These are phyloP conservation scores for Melieria omissa DNA, from an alignment of 2,888 invertebrate genomes.

Conservation along the genomic window DNA sequence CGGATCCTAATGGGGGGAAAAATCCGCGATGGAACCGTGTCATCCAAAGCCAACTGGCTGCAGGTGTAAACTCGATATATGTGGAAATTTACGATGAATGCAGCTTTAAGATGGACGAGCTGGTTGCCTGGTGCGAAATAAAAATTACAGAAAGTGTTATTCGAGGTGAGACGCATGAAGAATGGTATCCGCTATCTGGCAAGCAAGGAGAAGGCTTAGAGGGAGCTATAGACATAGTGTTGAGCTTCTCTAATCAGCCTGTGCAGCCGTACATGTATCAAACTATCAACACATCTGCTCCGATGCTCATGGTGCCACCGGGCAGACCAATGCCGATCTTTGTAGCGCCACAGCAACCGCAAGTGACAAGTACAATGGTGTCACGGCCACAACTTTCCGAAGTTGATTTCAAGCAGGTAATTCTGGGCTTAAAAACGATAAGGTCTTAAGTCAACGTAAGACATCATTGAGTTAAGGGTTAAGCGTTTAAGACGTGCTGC, in stretches of 20 bases:
- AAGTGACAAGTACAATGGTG: conserved; percentile 39
- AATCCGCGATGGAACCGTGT: conserved; percentile 97
- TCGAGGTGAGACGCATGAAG: conserved; percentile 90
- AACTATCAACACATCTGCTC: conserved; percentile 71
- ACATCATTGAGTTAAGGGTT: background rate
- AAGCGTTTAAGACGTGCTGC: too few relatives aligned
- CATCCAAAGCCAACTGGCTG: conserved; percentile 80
- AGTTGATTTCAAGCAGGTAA: conserved; percentile 74
- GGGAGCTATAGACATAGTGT: conserved; percentile 91
- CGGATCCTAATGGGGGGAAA: conserved; percentile 93
- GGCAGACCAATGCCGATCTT: conserved; percentile 60
- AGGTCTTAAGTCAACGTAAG: background rate
- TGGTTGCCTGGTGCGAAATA: conserved; percentile 94
- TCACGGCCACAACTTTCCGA: conserved; percentile 67
- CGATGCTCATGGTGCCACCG: conserved; percentile 79
- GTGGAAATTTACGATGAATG: conserved; percentile 97
- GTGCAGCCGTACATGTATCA: conserved; percentile 67
- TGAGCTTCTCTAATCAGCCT: conserved; percentile 74
- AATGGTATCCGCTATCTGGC: conserved; percentile 93
- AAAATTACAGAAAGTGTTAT: conserved; percentile 86
- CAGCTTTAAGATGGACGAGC: conserved; percentile 95
- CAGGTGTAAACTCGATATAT: conserved; percentile 88
- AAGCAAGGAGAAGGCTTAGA: conserved; percentile 95
- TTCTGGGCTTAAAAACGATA: background rate
- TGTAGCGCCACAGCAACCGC: conserved; percentile 60